phyloP scores from a whole-genome alignment of 2,113 vertebrate species.

The Pogonocichla stellata region DNA sequence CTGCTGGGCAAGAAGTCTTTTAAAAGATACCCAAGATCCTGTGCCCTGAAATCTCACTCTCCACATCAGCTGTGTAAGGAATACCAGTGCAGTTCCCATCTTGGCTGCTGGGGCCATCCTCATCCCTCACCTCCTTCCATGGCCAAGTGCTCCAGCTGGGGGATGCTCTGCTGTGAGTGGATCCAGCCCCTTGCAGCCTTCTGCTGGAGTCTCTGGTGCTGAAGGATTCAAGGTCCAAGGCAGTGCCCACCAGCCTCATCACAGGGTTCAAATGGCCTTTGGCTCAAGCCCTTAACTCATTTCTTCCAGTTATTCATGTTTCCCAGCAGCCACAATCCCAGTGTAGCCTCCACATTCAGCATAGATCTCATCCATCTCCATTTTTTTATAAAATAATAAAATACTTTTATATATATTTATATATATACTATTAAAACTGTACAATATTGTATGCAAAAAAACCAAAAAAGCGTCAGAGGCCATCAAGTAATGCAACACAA shows the following conservation, averaged over 20 bases:
- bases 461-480: neutral
- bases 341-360: neutral
- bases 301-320: neutral
- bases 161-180: neutral
- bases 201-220: neutral
- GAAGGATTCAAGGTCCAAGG: neutral
- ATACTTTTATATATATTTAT: constrained; percentile 47
- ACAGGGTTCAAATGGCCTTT: neutral
- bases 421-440: constrained; percentile 52
- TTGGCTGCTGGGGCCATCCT: accelerated
- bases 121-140: neutral
- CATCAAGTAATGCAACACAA: neutral
- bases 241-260: neutral
- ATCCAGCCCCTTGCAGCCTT: neutral
- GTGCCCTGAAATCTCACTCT: neutral
- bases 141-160: neutral
- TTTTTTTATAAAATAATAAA: constrained; percentile 54
- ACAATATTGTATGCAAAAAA: constrained; percentile 15
- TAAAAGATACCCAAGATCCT: neutral
- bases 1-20: neutral
- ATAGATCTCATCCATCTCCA: neutral
- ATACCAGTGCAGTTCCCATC: neutral
- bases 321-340: neutral
- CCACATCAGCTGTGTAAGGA: neutral
- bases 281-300: neutral